Percentiles rank a stretch among this genome's conserved stretches.
Conservation (phyloP, 1,140 invertebrate species). For the Microplitis mediator region DNA sequence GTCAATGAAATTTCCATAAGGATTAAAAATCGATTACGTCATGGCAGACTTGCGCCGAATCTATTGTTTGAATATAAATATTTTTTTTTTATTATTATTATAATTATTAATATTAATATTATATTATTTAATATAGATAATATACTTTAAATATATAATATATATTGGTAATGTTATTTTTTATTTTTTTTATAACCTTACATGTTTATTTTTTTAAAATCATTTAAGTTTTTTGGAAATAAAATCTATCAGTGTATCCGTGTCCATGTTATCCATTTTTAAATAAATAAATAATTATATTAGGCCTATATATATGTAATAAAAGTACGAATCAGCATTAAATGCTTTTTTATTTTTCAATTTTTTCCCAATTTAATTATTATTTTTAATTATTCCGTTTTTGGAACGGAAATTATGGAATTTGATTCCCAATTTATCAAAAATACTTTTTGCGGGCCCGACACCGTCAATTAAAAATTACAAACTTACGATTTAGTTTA, state of each 20-base stretch:
- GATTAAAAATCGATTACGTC: too few relatives aligned
- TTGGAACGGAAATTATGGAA: slow-evolving; percentile 36
- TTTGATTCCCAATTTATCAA: slow-evolving; percentile 43
- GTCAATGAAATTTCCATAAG: slow-evolving; percentile 3
- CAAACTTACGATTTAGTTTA: neutral
- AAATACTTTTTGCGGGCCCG: slow-evolving; percentile 38
- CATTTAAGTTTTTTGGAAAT: neutral
- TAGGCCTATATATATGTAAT: neutral
- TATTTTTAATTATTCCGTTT: slow-evolving; percentile 31
- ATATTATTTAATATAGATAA: neutral
- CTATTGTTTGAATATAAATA: neutral
- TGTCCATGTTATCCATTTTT: neutral
- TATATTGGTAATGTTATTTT: too few relatives aligned
- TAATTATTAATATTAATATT: neutral
- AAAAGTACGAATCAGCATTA: slow-evolving; percentile 17
- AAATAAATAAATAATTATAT: neutral
- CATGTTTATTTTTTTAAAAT: neutral
- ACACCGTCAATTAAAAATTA: neutral
- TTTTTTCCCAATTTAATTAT: slow-evolving; percentile 3
- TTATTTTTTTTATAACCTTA: neutral
- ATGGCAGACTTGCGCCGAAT: too few relatives aligned
- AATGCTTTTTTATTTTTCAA: slow-evolving; percentile 15
- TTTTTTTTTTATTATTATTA: neutral
- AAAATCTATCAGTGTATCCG: neutral
- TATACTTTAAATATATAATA: slow-evolving; percentile 17